Base-by-base conservation (phyloP, 2,888 invertebrate species). In the Melanargia galathea region DNA sequence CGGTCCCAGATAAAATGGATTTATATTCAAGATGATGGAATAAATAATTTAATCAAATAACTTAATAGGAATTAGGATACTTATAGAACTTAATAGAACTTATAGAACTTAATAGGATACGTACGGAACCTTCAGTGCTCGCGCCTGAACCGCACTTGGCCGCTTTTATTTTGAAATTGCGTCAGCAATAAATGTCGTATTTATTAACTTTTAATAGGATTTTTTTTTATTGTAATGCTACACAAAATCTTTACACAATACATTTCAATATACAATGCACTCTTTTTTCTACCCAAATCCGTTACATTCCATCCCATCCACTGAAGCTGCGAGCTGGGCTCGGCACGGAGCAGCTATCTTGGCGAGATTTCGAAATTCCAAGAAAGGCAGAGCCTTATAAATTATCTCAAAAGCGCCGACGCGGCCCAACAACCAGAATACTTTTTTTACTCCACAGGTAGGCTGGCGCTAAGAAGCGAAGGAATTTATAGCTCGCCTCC, bases 351-450 rank as follows among this genome's bases (percentile, higher is more conserved):
- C n/a, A 82, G 83, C 83, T 83, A 84, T 85, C 88, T 84, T 80
- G 77, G 76, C 79, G 83, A 87, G 88, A 90, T 91, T 91, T 90
- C 88, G 89, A 87, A 90, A 91, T 90, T 90, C 90, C 83, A 80
- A 86, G 90, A 90, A 90, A 89, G 90, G 90, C 83, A 86, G 81
- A 85, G 84, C 88, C 90, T 90, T 90, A 90, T 90, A 90, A 90
- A 90, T 90, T 89, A 90, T 91, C 87, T 87, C 90, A 90, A 91
- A 91, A 90, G 90, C 82, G 89, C 90, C 91, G 91, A 86, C 90
- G 79, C 87, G 87, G 89, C 82, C 86, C 83, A 79, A 83, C 80
- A 83, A 85, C 85, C 87, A 84, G 87, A 87, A 87, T 83, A 81
- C 78, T 88, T 91, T 90, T 89, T 91, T 90, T 90, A 84, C 82